Evolutionary conservation across 2,113 vertebrate species (phyloP).

Genomic region (Boulengeromyrus knoepffleri): DNA sequence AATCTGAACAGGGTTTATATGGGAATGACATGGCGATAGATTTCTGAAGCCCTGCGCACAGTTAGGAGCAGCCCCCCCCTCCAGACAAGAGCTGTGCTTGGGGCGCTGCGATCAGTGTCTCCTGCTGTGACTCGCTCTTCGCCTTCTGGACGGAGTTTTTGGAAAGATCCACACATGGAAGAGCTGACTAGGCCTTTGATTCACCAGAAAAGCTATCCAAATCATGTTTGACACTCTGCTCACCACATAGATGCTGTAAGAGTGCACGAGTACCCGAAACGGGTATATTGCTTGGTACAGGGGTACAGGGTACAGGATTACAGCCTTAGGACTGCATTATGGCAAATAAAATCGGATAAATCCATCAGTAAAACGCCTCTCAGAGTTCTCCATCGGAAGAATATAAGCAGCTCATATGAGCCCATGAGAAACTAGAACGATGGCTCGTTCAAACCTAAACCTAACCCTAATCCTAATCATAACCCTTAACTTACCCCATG

Average conservation of each 20-base stretch:
- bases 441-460: background rate
- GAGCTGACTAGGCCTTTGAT: background rate
- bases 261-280: background rate
- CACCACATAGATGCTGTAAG: background rate
- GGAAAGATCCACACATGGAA: background rate
- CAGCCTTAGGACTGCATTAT: background rate
- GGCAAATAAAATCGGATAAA: background rate
- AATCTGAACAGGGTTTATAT: background rate
- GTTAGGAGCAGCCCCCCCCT: background rate
- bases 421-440: background rate
- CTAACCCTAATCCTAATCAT: no score
- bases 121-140: background rate
- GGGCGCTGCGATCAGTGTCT: background rate
- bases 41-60: background rate
- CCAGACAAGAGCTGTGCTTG: background rate
- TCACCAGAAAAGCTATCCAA: background rate
- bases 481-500: background rate
- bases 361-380: background rate
- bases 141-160: background rate
- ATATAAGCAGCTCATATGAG: background rate
- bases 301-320: background rate
- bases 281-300: background rate
- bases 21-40: background rate
- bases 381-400: background rate
- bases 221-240: background rate